Evolutionary conservation across 2,888 invertebrate species (phyloP).

Genomic region (Tipula confusa): DNA sequence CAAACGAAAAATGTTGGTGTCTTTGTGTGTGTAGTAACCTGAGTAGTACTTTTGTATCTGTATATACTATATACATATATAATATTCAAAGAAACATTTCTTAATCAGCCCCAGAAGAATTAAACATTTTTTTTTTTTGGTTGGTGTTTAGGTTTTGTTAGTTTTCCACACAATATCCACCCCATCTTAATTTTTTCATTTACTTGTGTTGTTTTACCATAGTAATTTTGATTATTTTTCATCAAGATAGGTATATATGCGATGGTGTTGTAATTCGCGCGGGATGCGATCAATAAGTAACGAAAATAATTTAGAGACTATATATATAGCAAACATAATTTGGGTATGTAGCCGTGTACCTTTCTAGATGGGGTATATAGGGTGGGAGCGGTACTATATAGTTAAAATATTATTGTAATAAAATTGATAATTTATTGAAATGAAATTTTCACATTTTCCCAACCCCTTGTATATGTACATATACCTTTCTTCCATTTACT

Average conservation of each 20-base stretch:
- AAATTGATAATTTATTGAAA: not conserved
- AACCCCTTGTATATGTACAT: too few species aligned
- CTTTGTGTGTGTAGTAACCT: not conserved
- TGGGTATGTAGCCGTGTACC: not conserved
- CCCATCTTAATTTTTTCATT: not conserved
- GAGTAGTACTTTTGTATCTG: not conserved
- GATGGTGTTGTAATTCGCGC: slow-evolving; percentile 1
- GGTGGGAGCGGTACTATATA: too few species aligned
- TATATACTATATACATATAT: not conserved
- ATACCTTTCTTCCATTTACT: too few species aligned
- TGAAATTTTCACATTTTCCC: not conserved
- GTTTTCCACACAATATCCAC: slow-evolving; percentile 14
- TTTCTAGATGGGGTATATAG: not conserved
- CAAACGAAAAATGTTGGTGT: not conserved
- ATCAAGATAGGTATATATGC: not conserved
- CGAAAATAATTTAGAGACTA: not conserved
- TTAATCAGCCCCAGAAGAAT: not conserved
- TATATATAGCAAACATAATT: not conserved
- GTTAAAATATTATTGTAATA: slow-evolving; percentile 6
- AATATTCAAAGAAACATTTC: slow-evolving; percentile 1
- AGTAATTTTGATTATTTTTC: not conserved
- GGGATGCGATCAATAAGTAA: slow-evolving; percentile 3
- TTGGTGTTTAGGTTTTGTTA: not conserved
- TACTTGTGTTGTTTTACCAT: not conserved
- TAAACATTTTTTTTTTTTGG: not conserved